These are phyloP conservation scores for Polypterus bichir DNA, from an alignment of 2,113 vertebrate species.

Conservation along the genomic window DNA sequence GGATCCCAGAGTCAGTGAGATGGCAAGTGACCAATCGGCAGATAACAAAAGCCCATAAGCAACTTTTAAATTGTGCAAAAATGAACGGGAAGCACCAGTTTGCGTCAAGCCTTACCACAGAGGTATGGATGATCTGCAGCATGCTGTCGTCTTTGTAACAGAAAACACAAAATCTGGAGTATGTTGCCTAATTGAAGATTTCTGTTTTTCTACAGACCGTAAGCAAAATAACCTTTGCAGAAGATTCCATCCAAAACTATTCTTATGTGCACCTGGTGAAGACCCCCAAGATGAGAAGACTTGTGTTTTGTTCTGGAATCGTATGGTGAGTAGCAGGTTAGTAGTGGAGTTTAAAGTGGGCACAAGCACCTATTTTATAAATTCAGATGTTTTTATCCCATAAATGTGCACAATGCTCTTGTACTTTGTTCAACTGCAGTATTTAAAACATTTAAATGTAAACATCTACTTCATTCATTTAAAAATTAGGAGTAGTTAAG, in stretches of 20 bases:
- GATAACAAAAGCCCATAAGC: slow-evolving; percentile 26
- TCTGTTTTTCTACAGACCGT: slow-evolving; percentile 6
- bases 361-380: no score
- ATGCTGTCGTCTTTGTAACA: no score
- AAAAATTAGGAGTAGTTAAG: no score
- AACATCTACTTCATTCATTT: no score
- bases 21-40: slow-evolving; percentile 37
- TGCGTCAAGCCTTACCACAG: slow-evolving; percentile 18
- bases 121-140: slow-evolving; percentile 20
- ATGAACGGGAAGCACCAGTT: slow-evolving; percentile 25
- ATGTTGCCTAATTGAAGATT: no score
- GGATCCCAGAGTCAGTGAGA: slow-evolving; percentile 43
- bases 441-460: no score
- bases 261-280: slow-evolving; percentile 54
- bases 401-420: no score
- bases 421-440: no score
- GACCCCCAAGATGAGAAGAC: slow-evolving; percentile 42
- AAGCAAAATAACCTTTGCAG: background rate
- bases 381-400: no score
- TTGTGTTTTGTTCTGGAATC: slow-evolving; percentile 43
- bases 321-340: slow-evolving; percentile 39
- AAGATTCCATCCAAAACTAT: slow-evolving; percentile 18
- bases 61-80: slow-evolving; percentile 30
- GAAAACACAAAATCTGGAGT: no score
- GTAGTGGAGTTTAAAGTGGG: no score